These are phyloP conservation scores for Micropterix aruncella DNA, from an alignment of 2,888 invertebrate genomes.

Conservation along the genomic window DNA sequence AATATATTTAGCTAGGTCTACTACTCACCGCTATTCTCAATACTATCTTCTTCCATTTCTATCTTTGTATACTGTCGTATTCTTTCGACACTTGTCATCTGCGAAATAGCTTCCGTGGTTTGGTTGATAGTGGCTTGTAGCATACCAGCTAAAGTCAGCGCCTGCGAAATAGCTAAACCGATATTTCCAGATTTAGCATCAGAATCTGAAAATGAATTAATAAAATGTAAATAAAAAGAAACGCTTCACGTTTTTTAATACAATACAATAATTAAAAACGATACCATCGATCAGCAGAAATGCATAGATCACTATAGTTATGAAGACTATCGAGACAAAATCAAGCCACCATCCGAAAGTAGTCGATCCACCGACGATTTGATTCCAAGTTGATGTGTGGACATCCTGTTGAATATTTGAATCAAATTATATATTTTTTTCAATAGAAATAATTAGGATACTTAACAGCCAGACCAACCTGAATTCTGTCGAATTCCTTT, in stretches of 20 bases:
- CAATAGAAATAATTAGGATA: no score
- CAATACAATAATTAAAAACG: not conserved
- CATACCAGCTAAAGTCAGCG: conserved; percentile 55
- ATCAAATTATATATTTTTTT: no score
- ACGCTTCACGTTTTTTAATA: not conserved
- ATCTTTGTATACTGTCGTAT: conserved; percentile 58
- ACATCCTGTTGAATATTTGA: conserved; percentile 45
- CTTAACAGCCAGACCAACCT: no score
- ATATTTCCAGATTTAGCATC: conserved; percentile 42
- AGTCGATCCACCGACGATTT: conserved; percentile 48
- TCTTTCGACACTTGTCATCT: conserved; percentile 61
- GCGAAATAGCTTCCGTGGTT: conserved; percentile 54
- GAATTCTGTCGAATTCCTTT: conserved; percentile 59
- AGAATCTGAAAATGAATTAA: not conserved
- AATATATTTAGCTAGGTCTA: no score
- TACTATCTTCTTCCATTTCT: conserved; percentile 41
- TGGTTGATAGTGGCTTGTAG: conserved; percentile 55
- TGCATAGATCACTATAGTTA: conserved; percentile 53
- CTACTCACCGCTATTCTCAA: conserved; percentile 34
- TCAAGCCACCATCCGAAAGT: conserved; percentile 72
- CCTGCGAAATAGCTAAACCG: conserved; percentile 52
- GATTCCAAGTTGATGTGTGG: conserved; percentile 61
- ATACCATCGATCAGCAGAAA: conserved; percentile 43
- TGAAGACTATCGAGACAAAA: conserved; percentile 53
- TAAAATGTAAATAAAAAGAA: not conserved